Conservation (phyloP, 2,113 vertebrate species). For the Damaliscus lunatus region DNA sequence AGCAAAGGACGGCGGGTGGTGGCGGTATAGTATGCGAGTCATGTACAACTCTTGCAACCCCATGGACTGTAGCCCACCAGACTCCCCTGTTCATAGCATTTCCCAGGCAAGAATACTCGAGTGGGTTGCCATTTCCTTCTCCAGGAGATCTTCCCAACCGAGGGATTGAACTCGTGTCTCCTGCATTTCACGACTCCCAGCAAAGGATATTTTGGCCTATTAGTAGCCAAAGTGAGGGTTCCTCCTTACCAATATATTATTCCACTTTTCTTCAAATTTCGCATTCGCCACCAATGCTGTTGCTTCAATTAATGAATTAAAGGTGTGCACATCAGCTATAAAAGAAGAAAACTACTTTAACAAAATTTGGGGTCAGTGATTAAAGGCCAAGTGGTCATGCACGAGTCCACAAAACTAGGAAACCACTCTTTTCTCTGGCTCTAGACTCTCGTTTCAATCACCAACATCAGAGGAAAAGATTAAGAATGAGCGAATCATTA, state of each 20-base stretch:
- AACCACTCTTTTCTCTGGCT: slow-evolving; percentile 76
- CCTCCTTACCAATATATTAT: slow-evolving; percentile 84
- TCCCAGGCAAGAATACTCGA: neutral
- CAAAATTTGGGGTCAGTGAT: neutral
- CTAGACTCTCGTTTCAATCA: slow-evolving; percentile 80
- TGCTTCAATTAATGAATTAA: slow-evolving; percentile 88
- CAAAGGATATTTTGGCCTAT: neutral
- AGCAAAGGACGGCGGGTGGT: neutral
- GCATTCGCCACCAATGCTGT: slow-evolving; percentile 71
- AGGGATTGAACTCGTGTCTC: neutral
- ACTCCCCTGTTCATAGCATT: neutral
- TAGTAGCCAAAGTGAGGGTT: neutral
- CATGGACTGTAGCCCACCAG: neutral
- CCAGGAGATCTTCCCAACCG: neutral
- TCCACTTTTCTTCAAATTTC: slow-evolving; percentile 83
- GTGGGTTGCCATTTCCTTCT: neutral
- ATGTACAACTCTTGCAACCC: neutral
- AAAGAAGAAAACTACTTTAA: slow-evolving; percentile 23
- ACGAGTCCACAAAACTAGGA: slow-evolving; percentile 9
- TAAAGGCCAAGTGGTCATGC: slow-evolving; percentile 65
- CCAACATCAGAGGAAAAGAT: slow-evolving; percentile 45
- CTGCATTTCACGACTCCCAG: neutral
- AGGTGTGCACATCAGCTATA: slow-evolving; percentile 90
- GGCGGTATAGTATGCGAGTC: neutral
- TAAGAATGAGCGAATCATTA: neutral